Base-by-base conservation (phyloP, 2,888 invertebrate species). In the Chirona hameri region DNA sequence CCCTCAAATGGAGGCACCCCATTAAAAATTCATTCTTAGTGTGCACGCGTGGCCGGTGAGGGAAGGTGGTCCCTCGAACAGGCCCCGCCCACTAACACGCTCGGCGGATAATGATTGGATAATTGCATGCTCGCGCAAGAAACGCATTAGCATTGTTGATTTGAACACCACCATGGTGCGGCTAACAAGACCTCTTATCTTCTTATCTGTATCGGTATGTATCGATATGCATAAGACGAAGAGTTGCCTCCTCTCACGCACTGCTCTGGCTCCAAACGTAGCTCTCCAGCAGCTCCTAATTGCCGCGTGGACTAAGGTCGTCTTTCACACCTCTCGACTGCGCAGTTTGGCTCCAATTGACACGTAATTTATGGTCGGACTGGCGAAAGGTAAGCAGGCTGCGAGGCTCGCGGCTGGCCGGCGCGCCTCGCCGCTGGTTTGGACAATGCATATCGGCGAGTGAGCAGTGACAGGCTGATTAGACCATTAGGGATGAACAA, bases 101-200 rank as follows among this genome's bases (percentile, higher is more conserved):
- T 10, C 9, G 2, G 15, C 69, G n/a, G 69, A 69, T 29, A 69
- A 69, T 69, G 29, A 69, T 69, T 69, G 69, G 69, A 69, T 69
- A 69, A 69, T 69, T 69, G 69, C 69, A 2, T 10, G 10, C n/a
- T 15, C 14, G 69, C 69, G 69, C 69, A 69, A 69, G 69, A 69
- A 69, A 69, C 29, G 69, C 69, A 69, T 69, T 29, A 69, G 29
- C 69, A 69, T 15, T 29, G 69, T 29, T 69, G 69, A 69, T 69
- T 69, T 29, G 29, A 69, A 15, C 29, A 15, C 4, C 14, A n/a
- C 12, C 69, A 29, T 29, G 14, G 69, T n/a, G 29, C 12, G 29
- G 69, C 29, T 69, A 69, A 69, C 69, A 69, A 69, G 69, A 5
- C 29, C 1, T 12, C 14, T n/a, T n/a, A n/a, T 10, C 48, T 12